Percentiles rank a stretch among this genome's conserved stretches.
These are phyloP conservation scores for Bujurquina vittata DNA, from an alignment of 2,113 vertebrate genomes.

Conservation along the genomic window DNA sequence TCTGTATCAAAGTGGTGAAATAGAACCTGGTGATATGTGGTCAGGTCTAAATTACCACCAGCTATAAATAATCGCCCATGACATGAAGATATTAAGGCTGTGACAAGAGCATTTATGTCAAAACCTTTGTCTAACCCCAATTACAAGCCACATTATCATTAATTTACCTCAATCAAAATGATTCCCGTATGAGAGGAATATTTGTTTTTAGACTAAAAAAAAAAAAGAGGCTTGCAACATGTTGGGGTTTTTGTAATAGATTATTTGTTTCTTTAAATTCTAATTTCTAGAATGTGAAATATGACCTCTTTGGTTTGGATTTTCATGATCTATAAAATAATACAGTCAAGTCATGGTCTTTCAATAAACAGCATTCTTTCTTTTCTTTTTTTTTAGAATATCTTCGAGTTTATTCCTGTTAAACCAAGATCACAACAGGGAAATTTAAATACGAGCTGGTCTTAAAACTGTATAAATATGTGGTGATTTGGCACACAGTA, in stretches of 20 bases:
- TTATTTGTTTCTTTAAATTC: not conserved
- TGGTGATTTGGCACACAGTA: not conserved
- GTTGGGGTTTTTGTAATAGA: not conserved
- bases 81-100: constrained; percentile 72
- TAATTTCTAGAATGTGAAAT: not conserved
- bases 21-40: constrained; percentile 46
- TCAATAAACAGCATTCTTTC: not conserved
- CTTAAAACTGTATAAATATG: not conserved
- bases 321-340: not conserved
- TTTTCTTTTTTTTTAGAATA: not conserved
- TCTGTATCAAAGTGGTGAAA: constrained; percentile 57
- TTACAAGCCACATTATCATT: constrained; percentile 73
- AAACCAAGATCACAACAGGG: not conserved
- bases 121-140: constrained; percentile 77
- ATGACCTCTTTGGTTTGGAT: not conserved
- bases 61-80: constrained; percentile 76
- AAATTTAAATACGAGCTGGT: not conserved
- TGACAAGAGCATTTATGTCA: constrained; percentile 74
- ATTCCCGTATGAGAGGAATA: constrained; percentile 2
- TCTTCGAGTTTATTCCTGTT: not conserved
- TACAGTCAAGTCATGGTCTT: not conserved
- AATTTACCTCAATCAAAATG: constrained; percentile 62
- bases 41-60: constrained; percentile 58
- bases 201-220: constrained; percentile 29
- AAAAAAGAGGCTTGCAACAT: not conserved